Evolutionary conservation across 1,140 invertebrate species (phyloP), one percentile per base, ranked within the genome.

Genomic region (Heliconius hewitsoni): DNA sequence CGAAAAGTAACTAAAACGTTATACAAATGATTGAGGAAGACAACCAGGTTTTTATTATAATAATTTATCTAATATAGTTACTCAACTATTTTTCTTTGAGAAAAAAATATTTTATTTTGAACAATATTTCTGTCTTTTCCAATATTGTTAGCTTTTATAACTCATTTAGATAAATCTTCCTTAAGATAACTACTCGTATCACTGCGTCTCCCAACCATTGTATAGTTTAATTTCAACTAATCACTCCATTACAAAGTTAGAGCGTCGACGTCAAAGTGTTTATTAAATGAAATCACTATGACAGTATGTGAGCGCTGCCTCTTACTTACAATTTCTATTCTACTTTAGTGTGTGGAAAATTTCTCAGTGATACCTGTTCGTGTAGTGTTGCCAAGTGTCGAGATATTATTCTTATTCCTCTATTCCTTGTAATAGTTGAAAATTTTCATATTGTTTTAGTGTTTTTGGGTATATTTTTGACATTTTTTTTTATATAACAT

Each of bases 241-340:
- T 60, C 80, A 81, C 85, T 74, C 39, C 80, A 52, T 55, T 71
- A 80, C 86, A 87, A 87, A 75, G 86, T 86, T 84, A 84, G 34
- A 66, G 80, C 83, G 82, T 71, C 19, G 55, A 71, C 37, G 52
- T 42, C 39, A 71, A 77, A 74, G 77, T 82, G 79, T 82, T 77
- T 82, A 75, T 82, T 76, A 66, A 82, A 70, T 78, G 74, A 71
- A 46, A 57, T 74, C 57, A 79, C 27, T 66, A 30, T 57, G 73
- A 46, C 70, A 75, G 60, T 66, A 27, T 30, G 60, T 2, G 60
- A 66, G 60, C 23, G 60, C 11, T 57, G 60, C 70, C 70, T 79
- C 52, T 66, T 70, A 60, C 30, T 70, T 74, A 34, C 23, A 66
- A 73, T 74, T 74, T 46, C 42, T 74, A 73, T 74, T 66, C 11